Percentiles rank a stretch among this genome's conserved stretches.
Evolutionary conservation across 1,140 invertebrate species (phyloP).

Genomic region (Saccostrea cuccullata): DNA sequence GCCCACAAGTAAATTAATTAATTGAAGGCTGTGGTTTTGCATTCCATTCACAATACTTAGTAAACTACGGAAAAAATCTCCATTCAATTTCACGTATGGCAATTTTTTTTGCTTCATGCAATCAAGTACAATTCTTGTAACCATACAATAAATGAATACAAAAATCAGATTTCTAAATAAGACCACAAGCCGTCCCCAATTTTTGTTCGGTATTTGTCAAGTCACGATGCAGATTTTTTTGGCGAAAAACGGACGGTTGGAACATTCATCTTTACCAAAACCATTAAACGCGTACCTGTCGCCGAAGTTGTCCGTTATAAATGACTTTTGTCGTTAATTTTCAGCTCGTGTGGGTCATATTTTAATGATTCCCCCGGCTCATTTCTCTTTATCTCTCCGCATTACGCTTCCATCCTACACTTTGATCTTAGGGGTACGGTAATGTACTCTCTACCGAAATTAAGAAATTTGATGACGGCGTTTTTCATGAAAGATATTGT

Average conservation of each 20-base stretch:
- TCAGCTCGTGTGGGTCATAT: slow-evolving; percentile 27
- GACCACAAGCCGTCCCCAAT: neutral
- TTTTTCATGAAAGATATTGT: slow-evolving; percentile 36
- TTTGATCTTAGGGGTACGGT: slow-evolving; percentile 16
- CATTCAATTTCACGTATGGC: slow-evolving; percentile 10
- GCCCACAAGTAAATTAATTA: slow-evolving; percentile 26
- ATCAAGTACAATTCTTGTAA: slow-evolving; percentile 4
- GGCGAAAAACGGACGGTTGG: neutral
- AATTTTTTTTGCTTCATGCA: neutral
- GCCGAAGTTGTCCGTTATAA: neutral
- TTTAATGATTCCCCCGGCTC: slow-evolving; percentile 5
- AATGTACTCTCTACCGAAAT: slow-evolving; percentile 15
- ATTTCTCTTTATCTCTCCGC: slow-evolving; percentile 2
- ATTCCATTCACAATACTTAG: neutral
- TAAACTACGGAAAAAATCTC: slow-evolving; percentile 12
- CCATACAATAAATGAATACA: neutral
- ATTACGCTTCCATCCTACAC: neutral
- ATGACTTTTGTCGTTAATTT: slow-evolving; percentile 30
- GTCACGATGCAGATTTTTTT: slow-evolving; percentile 1
- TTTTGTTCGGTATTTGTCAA: slow-evolving; percentile 20
- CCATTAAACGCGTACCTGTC: slow-evolving; percentile 20
- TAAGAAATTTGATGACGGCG: slow-evolving; percentile 24
- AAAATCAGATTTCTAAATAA: neutral
- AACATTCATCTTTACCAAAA: neutral
- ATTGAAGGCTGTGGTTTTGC: slow-evolving; percentile 26